Evolutionary conservation across 2,797 vertebrate species (phyloP), one percentile per base, ranked within the genome.

Genomic region (Phrynocephalus guinanensis): DNA sequence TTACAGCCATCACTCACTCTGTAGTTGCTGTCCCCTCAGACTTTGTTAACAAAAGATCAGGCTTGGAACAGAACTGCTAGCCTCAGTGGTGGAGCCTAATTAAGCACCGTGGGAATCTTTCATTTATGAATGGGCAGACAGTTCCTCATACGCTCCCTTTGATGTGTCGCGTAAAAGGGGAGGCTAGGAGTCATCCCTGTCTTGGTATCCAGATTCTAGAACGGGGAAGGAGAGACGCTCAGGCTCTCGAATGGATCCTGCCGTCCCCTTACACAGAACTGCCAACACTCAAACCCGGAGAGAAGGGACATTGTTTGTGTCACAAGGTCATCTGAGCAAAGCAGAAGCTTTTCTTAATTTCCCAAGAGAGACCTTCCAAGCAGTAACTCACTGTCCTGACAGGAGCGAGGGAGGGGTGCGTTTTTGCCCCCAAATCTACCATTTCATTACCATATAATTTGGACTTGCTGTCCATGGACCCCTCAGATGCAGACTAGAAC

Each of bases 31-130:
- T 91, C 87, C 90, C 85, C 52, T 75, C 67, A 81, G 81, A 86
- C 87, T 81, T 88, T 90, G 86, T 88, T 91, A 91, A 86, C 84
- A 89, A 91, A 86, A 86, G 85, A 89, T 86, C 87, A 91, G 82
- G 83, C 33, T 50, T 75, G 63, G 76, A 84, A 86, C 67, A 83
- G 78, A 63, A 76, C 60, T 24, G 87, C 48, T 88, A 38, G 20
- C 63, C 66, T 88, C 48, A 6, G 72, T 30, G 56, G 71, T 30
- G 38, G 52, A 76, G 87, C 78, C 83, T 88, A 88, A 88, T 88
- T 88, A 88, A 85, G 78, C 83, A 85, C 83, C 70, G 83, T 30
- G 78, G 87, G 83, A 82, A 80, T 85, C 83, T 88, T 76, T 70
- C 78, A 18, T 85, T 88, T 88, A 85, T 88, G 83, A 88, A 85